phyloP scores from a whole-genome alignment of 2,888 invertebrate genomes.

The Galerucella nymphaeae region DNA sequence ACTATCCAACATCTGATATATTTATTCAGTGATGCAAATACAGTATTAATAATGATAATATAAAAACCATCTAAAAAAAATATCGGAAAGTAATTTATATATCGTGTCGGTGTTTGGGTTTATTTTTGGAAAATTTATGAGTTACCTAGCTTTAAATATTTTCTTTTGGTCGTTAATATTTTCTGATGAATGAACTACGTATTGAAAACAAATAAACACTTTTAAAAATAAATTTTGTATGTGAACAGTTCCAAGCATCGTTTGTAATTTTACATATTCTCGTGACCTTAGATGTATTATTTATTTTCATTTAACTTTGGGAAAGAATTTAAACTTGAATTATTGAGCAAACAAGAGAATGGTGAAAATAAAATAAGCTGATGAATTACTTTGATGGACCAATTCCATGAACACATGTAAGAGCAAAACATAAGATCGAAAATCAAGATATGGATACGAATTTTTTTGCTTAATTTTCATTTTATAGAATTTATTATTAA shows the following conservation, averaged over 20 bases:
- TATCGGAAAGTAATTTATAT: constrained; percentile 5
- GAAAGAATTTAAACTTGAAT: no score
- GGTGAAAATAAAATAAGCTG: no score
- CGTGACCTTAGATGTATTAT: no score
- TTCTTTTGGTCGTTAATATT: constrained; percentile 3
- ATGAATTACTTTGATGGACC: no score
- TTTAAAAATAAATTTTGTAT: constrained; percentile 1
- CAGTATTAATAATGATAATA: not conserved
- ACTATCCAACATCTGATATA: not conserved
- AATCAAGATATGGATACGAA: no score
- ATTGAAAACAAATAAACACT: constrained; percentile 3
- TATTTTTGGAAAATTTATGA: constrained; percentile 27
- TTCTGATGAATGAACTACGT: constrained; percentile 1
- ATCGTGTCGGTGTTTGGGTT: not conserved
- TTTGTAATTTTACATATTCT: not conserved
- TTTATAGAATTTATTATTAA: no score
- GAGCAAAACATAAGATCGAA: no score
- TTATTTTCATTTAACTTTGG: no score
- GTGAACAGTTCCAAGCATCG: not conserved
- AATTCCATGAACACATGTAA: no score
- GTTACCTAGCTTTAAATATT: constrained; percentile 8
- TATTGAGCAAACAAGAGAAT: no score
- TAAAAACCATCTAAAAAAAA: not conserved
- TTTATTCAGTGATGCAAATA: not conserved
- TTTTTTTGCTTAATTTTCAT: no score